These are phyloP conservation scores for Enteromius unitaeniatus DNA, from an alignment of 2,797 vertebrate species.

Conservation along the genomic window DNA sequence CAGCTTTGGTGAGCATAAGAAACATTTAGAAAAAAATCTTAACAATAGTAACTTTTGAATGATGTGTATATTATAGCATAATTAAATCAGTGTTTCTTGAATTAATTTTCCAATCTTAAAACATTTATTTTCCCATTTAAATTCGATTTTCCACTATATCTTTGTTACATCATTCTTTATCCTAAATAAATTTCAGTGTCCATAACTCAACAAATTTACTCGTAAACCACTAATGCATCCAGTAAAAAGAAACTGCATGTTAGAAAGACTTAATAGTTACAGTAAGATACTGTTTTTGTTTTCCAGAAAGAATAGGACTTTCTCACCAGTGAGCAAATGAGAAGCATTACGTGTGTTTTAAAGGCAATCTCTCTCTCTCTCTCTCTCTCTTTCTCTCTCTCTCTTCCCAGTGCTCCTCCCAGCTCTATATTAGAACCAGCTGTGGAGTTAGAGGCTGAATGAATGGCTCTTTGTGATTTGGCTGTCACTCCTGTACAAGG, in stretches of 20 bases:
- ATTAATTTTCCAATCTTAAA: not conserved
- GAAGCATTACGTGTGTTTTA: constrained; percentile 73
- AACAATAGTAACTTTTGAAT: not conserved
- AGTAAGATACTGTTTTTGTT: constrained; percentile 33
- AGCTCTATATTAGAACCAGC: constrained; percentile 80
- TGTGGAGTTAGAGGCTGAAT: constrained; percentile 77
- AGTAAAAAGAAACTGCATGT: not conserved
- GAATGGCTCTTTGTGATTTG: constrained; percentile 85
- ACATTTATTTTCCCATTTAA: not conserved
- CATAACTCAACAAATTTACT: not conserved
- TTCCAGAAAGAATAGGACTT: constrained; percentile 68
- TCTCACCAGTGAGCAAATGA: constrained; percentile 64
- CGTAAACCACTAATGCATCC: not conserved
- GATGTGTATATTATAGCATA: not conserved
- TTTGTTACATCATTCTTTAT: not conserved
- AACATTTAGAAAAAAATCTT: not conserved
- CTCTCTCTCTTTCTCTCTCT: constrained; percentile 34
- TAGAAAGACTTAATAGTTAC: constrained; percentile 17
- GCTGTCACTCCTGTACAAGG: constrained; percentile 72
- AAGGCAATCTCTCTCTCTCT: constrained; percentile 54
- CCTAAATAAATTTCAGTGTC: not conserved
- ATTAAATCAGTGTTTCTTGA: not conserved
- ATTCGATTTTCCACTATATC: not conserved
- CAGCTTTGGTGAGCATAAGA: not conserved
- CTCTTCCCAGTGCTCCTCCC: constrained; percentile 47